A percentile compares a stretch with the other conserved stretches of the same genome.
phyloP scores from a whole-genome alignment of 2,113 vertebrate species.

The Sisor rabdophorus region DNA sequence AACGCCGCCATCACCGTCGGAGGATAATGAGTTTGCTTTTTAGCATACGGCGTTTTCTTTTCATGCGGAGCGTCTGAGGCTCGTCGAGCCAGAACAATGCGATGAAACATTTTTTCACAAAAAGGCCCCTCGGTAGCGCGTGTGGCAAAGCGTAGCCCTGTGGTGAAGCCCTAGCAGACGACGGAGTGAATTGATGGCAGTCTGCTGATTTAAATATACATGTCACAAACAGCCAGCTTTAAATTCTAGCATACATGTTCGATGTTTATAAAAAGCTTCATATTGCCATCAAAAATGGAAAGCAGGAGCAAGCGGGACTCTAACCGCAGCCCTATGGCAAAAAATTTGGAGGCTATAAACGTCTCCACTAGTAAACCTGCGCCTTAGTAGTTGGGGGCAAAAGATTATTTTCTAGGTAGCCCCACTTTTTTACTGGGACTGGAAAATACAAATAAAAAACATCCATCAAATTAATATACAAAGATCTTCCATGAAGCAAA shows the following conservation, averaged over 20 bases:
- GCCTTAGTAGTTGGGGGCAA: not conserved
- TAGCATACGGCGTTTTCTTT: conserved; percentile 34
- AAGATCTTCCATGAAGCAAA: no score
- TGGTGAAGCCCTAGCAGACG: not conserved
- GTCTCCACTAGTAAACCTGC: no score
- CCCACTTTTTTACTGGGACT: not conserved
- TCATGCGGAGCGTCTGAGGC: conserved; percentile 19
- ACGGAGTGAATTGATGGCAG: not conserved
- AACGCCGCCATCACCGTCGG: conserved; percentile 56
- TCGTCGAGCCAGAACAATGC: conserved; percentile 47
- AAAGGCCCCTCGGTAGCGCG: conserved; percentile 26
- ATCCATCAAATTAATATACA: no score
- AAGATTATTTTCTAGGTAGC: not conserved
- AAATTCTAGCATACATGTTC: not conserved
- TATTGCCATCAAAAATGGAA: not conserved
- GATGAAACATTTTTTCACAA: conserved; percentile 59
- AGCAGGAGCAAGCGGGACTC: not conserved
- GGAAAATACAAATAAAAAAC: no score
- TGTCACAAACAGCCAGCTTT: not conserved
- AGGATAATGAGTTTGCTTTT: conserved; percentile 62
- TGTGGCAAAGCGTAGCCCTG: not conserved
- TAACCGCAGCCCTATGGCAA: no score
- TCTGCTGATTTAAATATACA: not conserved
- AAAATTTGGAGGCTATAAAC: not conserved
- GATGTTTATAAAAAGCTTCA: not conserved